These are phyloP conservation scores for Ammospiza caudacuta DNA, from an alignment of 2,113 vertebrate genomes.

Conservation along the genomic window DNA sequence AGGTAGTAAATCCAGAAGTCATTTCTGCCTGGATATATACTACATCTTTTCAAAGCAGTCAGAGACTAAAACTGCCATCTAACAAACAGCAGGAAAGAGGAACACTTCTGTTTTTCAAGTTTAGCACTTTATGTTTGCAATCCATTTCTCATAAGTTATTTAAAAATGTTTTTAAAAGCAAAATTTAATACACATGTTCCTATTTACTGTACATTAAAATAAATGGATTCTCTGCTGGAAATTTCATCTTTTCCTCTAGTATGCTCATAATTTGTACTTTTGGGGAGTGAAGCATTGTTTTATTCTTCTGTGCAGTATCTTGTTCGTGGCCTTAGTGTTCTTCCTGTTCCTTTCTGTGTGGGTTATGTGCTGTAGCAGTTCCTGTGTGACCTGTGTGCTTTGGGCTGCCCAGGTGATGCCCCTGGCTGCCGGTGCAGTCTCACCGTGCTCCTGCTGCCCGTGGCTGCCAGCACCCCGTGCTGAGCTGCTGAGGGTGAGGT, in stretches of 20 bases:
- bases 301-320: background rate
- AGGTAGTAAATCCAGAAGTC: conserved; percentile 10
- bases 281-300: background rate
- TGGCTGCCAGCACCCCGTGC: background rate
- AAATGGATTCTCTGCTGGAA: conserved; percentile 14
- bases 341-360: background rate
- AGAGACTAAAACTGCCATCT: conserved; percentile 32
- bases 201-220: conserved; percentile 1
- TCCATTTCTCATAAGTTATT: background rate
- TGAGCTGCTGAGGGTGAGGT: background rate
- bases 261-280: conserved; percentile 8
- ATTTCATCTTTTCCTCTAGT: background rate
- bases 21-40: background rate
- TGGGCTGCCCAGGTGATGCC: background rate
- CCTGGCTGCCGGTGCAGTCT: background rate
- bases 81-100: background rate
- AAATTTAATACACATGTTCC: background rate
- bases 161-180: background rate
- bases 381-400: background rate
- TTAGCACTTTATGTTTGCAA: conserved; percentile 10
- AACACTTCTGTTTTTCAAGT: background rate
- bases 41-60: conserved; percentile 18
- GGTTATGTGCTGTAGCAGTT: background rate
- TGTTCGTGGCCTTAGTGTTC: background rate
- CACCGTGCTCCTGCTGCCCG: background rate